Evolutionary conservation across 2,888 invertebrate genomes (phyloP).

Genomic region (Alcis repandata): DNA sequence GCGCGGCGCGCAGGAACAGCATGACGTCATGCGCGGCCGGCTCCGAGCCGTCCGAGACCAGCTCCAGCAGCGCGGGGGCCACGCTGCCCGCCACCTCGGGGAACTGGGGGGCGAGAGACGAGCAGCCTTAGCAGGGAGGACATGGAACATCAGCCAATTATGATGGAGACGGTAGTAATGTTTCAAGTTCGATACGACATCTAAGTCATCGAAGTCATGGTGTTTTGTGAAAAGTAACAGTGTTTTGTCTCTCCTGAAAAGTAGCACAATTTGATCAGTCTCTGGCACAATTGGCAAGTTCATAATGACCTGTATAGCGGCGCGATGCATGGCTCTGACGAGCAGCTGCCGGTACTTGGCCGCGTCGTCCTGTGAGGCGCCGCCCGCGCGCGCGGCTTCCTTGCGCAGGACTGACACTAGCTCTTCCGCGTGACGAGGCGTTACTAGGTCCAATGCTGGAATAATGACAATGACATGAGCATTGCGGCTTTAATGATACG

Average conservation of each 20-base stretch:
- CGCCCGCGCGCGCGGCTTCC: conserved; percentile 95
- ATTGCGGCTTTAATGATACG: no score
- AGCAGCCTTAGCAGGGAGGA: neutral
- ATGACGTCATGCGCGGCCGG: conserved; percentile 97
- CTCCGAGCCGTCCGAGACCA: conserved; percentile 95
- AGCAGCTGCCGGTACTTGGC: conserved; percentile 98
- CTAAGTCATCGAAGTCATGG: no score
- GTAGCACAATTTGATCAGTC: no score
- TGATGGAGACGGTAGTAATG: no score
- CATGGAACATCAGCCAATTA: no score
- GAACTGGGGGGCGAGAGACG: conserved; percentile 81
- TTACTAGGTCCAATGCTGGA: conserved; percentile 47
- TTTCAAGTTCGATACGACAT: no score
- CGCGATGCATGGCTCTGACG: conserved; percentile 97
- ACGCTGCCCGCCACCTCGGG: conserved; percentile 97
- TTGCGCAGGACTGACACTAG: conserved; percentile 97
- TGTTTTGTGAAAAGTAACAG: no score
- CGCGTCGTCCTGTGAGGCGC: conserved; percentile 97
- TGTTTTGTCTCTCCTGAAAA: no score
- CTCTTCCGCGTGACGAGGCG: conserved; percentile 82
- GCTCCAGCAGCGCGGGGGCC: conserved; percentile 97
- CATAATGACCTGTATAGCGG: conserved; percentile 91
- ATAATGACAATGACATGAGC: no score
- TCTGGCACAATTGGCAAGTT: no score
- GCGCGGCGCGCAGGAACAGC: conserved; percentile 97